Conservation (phyloP, 2,113 vertebrate species). For the Engraulis encrasicolus region DNA sequence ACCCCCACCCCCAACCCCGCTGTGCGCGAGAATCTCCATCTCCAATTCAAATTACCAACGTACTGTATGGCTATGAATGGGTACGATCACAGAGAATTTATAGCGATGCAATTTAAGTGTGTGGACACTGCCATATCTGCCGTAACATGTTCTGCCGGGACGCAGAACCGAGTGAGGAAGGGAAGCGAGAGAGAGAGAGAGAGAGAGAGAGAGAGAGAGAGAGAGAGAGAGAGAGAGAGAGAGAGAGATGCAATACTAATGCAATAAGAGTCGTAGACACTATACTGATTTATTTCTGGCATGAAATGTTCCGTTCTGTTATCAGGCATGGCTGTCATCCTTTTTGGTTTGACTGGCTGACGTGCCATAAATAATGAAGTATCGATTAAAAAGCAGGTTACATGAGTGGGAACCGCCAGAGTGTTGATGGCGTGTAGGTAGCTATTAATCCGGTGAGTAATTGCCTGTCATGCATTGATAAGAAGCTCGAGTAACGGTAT, state of each 20-base stretch:
- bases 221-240: too few species aligned
- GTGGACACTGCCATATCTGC: not conserved
- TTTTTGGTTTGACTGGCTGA: constrained; percentile 9
- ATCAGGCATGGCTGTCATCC: constrained; percentile 15
- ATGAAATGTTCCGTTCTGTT: constrained; percentile 17
- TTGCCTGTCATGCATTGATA: constrained; percentile 47
- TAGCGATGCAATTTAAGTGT: constrained; percentile 6
- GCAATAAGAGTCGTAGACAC: constrained; percentile 21
- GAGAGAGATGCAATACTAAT: constrained; percentile 36
- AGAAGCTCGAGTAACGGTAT: constrained; percentile 44
- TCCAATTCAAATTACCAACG: constrained; percentile 6
- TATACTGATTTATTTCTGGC: constrained; percentile 26
- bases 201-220: not conserved
- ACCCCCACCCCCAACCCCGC: not conserved
- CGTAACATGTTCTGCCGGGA: not conserved
- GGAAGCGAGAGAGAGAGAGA: not conserved
- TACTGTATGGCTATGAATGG: constrained; percentile 6
- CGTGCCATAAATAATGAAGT: constrained; percentile 16
- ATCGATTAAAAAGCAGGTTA: constrained; percentile 31
- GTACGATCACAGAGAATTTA: constrained; percentile 12
- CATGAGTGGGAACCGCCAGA: constrained; percentile 30
- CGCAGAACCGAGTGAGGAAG: constrained; percentile 27
- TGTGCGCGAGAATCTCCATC: not conserved
- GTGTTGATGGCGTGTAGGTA: constrained; percentile 34
- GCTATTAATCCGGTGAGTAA: constrained; percentile 47